Percentiles rank a stretch among this genome's conserved stretches.
phyloP scores from a whole-genome alignment of 2,113 vertebrate species.

The Onychostruthus taczanowskii region DNA sequence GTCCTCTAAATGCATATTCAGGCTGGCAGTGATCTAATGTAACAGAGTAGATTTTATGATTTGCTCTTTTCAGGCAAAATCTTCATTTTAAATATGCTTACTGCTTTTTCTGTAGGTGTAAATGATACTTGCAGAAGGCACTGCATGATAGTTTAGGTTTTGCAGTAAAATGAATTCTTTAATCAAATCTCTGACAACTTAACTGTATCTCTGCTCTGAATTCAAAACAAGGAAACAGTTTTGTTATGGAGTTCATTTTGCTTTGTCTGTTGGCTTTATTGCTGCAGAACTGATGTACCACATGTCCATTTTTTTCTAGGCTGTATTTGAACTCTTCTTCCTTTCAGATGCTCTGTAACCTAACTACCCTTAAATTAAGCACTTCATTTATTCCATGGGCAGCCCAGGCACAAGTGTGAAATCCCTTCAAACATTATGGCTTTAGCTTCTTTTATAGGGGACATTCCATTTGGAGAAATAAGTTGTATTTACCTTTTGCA shows the following conservation, averaged over 20 bases:
- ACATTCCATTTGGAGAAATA: conserved; percentile 32
- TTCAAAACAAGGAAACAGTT: neutral
- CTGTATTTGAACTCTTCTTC: conserved; percentile 58
- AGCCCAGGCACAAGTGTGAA: conserved; percentile 67
- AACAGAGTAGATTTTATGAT: neutral
- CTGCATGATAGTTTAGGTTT: neutral
- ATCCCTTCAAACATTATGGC: conserved; percentile 61
- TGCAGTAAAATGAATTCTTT: neutral
- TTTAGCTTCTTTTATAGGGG: conserved; percentile 36
- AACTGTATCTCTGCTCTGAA: neutral
- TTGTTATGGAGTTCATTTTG: neutral
- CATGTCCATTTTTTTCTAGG: conserved; percentile 60
- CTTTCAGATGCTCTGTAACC: conserved; percentile 65
- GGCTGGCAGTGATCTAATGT: neutral
- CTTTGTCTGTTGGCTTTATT: conserved; percentile 20
- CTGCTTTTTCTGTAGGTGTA: neutral
- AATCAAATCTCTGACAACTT: neutral
- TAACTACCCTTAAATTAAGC: conserved; percentile 64
- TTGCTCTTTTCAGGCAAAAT: neutral
- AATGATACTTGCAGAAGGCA: neutral
- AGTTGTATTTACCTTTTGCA: neutral
- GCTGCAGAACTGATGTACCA: conserved; percentile 31
- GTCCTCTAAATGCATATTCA: neutral
- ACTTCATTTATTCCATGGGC: conserved; percentile 50
- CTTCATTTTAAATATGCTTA: neutral